Evolutionary conservation across 30 jellyfish, hydroid and myxozoan species (phyloP).

Genomic region (Aurelia sp.): DNA sequence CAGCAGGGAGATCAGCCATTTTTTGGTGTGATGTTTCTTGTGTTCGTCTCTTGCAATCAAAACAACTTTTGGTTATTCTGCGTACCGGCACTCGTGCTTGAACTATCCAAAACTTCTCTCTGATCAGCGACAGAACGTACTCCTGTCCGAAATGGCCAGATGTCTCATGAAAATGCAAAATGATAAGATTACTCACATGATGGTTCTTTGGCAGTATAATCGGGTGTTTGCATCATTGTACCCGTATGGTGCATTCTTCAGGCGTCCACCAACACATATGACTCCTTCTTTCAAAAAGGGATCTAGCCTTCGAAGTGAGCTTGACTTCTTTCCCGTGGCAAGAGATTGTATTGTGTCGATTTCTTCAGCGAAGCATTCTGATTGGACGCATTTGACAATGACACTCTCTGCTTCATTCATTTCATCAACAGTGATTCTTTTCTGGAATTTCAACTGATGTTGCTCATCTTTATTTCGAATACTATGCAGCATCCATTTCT

Average conservation of each 20-base stretch:
- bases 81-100: constrained; percentile 46
- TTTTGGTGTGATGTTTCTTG: constrained; percentile 48
- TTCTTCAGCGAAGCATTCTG: constrained; percentile 22
- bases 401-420: background rate
- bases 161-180: constrained; percentile 19
- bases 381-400: constrained; percentile 23
- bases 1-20: constrained; percentile 58
- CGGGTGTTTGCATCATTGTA: constrained; percentile 19
- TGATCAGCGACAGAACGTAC: constrained; percentile 15
- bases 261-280: constrained; percentile 36
- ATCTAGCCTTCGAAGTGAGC: constrained; percentile 15
- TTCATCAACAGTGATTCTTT: constrained; percentile 22
- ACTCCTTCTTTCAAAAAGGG: constrained; percentile 16
- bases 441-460: background rate
- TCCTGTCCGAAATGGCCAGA: constrained; percentile 39
- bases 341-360: background rate
- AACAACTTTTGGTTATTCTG: constrained; percentile 7
- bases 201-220: constrained; percentile 36
- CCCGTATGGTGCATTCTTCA: constrained; percentile 14
- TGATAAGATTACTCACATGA: constrained; percentile 23
- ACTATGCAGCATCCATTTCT: background rate
- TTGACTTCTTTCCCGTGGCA: background rate
- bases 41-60: constrained; percentile 33
- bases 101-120: constrained; percentile 55
- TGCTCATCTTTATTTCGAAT: background rate